Percentiles rank a stretch among this genome's conserved stretches.
Conservation (phyloP, 2,888 invertebrate species). For the Noctua comes region DNA sequence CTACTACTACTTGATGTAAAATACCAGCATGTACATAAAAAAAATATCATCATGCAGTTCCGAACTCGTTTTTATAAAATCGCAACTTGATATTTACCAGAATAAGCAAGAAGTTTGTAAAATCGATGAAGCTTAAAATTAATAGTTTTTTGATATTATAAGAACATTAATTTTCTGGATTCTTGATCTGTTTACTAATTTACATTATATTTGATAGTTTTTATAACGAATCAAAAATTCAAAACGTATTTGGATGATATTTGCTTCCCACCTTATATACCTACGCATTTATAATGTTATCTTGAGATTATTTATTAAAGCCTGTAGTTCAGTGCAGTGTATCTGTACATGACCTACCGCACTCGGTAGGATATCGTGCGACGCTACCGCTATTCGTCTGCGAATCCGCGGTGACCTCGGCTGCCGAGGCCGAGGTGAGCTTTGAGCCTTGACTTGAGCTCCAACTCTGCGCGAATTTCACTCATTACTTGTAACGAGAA, state of each 20-base stretch:
- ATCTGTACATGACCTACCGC: slow-evolving; percentile 66
- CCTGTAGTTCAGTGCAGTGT: slow-evolving; percentile 40
- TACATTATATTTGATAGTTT: not conserved
- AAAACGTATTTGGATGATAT: not conserved
- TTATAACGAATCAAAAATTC: not conserved
- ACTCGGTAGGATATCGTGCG: slow-evolving; percentile 38
- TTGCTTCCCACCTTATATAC: not conserved
- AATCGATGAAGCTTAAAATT: not conserved
- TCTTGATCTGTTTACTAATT: not conserved
- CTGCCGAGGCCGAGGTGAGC: slow-evolving; percentile 41
- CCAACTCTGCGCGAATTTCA: slow-evolving; percentile 29
- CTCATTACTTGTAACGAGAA: not conserved
- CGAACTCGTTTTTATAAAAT: slow-evolving; percentile 7
- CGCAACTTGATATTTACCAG: not conserved
- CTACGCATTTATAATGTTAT: slow-evolving; percentile 34
- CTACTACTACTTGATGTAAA: not conserved
- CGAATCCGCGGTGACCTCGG: slow-evolving; percentile 49
- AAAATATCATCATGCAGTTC: not conserved
- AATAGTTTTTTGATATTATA: not conserved
- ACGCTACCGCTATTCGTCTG: slow-evolving; percentile 20
- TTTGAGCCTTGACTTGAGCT: slow-evolving; percentile 12
- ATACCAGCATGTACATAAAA: not conserved
- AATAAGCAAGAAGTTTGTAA: not conserved
- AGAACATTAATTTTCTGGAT: not conserved
- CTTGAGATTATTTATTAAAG: slow-evolving; percentile 37